Conservation (phyloP, 2,888 invertebrate species). For the Doris montereyensis region DNA sequence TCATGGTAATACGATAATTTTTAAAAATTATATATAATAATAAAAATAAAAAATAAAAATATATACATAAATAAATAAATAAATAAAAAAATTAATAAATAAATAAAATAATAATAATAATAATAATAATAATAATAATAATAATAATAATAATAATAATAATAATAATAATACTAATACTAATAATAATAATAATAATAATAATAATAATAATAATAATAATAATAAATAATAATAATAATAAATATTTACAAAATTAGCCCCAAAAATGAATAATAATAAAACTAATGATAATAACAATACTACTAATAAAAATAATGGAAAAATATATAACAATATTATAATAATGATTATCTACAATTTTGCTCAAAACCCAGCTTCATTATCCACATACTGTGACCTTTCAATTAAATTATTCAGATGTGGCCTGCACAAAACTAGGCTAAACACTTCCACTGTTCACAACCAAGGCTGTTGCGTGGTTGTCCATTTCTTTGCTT, state of each 20-base stretch:
- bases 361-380: no score
- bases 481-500: no score
- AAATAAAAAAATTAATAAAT: not conserved
- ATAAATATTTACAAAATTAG: not conserved
- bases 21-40: not conserved
- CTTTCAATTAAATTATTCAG: no score
- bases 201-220: not conserved
- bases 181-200: not conserved
- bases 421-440: no score
- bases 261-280: not conserved
- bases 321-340: not conserved
- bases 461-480: no score
- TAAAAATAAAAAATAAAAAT: not conserved
- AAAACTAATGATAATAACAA: not conserved
- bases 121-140: not conserved
- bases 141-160: not conserved
- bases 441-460: no score
- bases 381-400: no score
- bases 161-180: conserved; percentile 17
- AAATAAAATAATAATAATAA: conserved; percentile 11
- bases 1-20: not conserved
- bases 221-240: conserved; percentile 4
- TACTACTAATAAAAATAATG: not conserved
- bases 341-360: no score
- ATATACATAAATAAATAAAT: not conserved